Conservation (phyloP, 2,888 invertebrate genomes). For the Cerastoderma edule region DNA sequence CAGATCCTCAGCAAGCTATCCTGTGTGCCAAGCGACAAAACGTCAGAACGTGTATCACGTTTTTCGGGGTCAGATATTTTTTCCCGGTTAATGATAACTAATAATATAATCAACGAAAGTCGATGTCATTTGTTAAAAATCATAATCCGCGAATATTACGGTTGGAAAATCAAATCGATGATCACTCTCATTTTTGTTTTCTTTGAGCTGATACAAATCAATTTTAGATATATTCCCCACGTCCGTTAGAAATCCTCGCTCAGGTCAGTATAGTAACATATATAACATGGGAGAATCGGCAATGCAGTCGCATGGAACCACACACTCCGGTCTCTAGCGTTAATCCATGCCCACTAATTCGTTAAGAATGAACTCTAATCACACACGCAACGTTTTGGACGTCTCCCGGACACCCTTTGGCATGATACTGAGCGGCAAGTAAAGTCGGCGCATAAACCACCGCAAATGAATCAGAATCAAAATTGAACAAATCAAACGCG, state of each 20-base stretch:
- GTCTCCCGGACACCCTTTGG: no score
- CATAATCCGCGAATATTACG: conserved; percentile 10
- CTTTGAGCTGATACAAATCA: background rate
- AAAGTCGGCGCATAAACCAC: no score
- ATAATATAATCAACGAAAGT: no score
- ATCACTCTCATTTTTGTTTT: background rate
- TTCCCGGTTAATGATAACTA: background rate
- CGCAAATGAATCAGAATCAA: no score
- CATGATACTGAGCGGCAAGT: no score
- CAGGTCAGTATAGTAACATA: no score
- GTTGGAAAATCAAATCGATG: background rate
- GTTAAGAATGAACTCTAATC: background rate
- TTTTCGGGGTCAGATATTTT: background rate
- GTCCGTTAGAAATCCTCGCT: background rate
- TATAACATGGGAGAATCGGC: background rate
- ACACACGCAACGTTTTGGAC: conserved; percentile 16
- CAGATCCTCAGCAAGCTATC: background rate
- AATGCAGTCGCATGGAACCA: background rate
- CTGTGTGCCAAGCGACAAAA: background rate
- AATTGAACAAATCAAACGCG: no score
- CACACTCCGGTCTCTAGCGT: background rate
- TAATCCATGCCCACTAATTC: conserved; percentile 22
- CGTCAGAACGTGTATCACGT: background rate
- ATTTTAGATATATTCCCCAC: background rate
- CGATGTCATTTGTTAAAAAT: background rate